Percentiles rank a stretch among this genome's conserved stretches.
These are phyloP conservation scores for Apodemia mormo DNA, from an alignment of 2,888 invertebrate genomes.

Conservation along the genomic window DNA sequence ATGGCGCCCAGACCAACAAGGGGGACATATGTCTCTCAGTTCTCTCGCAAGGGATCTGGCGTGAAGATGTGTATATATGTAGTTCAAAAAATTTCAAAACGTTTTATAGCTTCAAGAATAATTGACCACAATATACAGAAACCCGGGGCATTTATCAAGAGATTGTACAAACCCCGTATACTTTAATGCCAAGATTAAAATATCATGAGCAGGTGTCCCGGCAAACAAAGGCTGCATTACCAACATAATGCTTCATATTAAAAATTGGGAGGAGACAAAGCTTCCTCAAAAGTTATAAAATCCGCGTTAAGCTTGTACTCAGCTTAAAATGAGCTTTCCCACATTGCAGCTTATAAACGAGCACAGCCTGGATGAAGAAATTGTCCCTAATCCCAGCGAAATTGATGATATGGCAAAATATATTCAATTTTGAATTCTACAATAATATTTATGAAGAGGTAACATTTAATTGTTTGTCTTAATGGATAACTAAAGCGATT, in stretches of 20 bases:
- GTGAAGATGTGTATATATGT: no score
- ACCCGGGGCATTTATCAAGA: not conserved
- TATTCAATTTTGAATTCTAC: no score
- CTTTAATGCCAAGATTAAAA: slow-evolving; percentile 5
- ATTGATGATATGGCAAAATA: no score
- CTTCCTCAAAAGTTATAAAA: slow-evolving; percentile 38
- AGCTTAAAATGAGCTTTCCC: slow-evolving; percentile 26
- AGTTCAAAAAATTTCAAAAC: no score
- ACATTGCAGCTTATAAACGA: not conserved
- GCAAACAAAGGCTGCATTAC: slow-evolving; percentile 37
- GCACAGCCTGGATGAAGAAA: not conserved
- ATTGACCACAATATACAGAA: no score
- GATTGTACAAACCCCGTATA: not conserved
- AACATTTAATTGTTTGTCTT: no score
- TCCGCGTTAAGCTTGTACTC: slow-evolving; percentile 32
- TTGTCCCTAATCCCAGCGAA: not conserved
- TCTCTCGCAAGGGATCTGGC: no score
- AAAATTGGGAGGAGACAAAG: slow-evolving; percentile 44
- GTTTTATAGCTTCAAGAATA: no score
- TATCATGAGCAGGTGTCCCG: slow-evolving; percentile 15
- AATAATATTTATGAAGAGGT: no score
- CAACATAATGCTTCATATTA: slow-evolving; percentile 43
- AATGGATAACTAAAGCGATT: no score
- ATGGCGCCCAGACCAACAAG: no score
- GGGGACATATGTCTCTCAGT: no score